Conservation (phyloP, 2,888 invertebrate genomes). For the Nomada goodeniana region DNA sequence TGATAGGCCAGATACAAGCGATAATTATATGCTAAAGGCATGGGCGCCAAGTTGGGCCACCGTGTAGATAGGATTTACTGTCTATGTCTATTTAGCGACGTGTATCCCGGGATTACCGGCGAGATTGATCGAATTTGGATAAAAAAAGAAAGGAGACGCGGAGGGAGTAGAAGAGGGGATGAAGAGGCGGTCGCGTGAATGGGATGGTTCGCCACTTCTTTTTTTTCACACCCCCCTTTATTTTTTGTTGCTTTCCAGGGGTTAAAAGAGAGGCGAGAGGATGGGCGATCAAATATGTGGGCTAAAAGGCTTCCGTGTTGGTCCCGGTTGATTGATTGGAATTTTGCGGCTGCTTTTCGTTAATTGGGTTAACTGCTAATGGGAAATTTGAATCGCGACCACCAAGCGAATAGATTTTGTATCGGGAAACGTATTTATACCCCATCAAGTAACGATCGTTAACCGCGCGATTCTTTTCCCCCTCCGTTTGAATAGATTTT, state of each 20-base stretch:
- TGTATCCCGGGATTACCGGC: conserved; percentile 35
- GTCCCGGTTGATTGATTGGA: conserved; percentile 41
- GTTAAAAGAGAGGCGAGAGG: background rate
- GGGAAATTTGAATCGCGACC: conserved; percentile 48
- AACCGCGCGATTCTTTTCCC: too few relatives aligned
- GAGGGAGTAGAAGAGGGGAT: background rate
- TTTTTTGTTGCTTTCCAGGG: background rate
- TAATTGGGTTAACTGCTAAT: conserved; percentile 54
- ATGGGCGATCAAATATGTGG: conserved; percentile 23
- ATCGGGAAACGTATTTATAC: background rate
- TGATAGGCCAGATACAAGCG: conserved; percentile 63
- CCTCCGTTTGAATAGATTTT: too few relatives aligned
- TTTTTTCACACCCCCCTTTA: background rate
- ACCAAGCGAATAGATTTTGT: conserved; percentile 4
- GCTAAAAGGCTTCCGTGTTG: conserved; percentile 31
- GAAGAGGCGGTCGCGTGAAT: background rate
- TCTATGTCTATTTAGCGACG: conserved; percentile 30
- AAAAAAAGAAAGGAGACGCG: background rate
- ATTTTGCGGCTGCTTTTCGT: conserved; percentile 42
- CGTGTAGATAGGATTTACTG: conserved; percentile 39
- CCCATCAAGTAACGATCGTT: background rate
- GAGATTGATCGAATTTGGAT: conserved; percentile 37
- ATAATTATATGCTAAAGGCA: conserved; percentile 64
- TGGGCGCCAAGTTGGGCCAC: conserved; percentile 33
- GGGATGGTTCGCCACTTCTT: background rate